phyloP scores from a whole-genome alignment of 2,113 vertebrate species.

The Emydura subglobosa region DNA sequence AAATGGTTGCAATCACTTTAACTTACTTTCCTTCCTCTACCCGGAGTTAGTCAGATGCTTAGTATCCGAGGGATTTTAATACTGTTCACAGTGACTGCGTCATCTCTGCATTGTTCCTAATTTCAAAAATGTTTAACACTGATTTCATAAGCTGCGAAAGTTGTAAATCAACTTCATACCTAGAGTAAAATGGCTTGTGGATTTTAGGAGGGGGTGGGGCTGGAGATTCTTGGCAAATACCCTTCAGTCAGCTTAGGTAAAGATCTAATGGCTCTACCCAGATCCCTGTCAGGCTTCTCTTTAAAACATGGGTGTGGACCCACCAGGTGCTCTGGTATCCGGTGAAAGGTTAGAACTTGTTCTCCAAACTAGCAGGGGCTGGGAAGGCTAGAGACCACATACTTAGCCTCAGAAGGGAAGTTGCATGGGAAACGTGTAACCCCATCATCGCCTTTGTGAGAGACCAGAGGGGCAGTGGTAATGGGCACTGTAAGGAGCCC shows the following conservation, averaged over 20 bases:
- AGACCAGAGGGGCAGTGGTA: neutral
- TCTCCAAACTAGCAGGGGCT: neutral
- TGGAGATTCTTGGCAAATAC: neutral
- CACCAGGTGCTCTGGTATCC: neutral
- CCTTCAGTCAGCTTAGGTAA: neutral
- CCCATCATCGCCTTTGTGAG: neutral
- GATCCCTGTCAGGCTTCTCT: neutral
- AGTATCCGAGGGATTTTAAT: neutral
- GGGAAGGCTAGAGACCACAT: neutral
- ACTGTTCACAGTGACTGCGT: fast-evolving
- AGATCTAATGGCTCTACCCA: neutral
- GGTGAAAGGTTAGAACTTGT: fast-evolving
- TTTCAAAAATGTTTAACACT: conserved; percentile 9
- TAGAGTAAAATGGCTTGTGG: neutral
- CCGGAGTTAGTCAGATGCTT: neutral
- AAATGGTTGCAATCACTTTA: neutral
- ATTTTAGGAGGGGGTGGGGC: fast-evolving
- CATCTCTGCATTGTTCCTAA: neutral
- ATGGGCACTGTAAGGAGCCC: neutral
- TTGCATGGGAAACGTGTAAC: neutral
- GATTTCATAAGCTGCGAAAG: neutral
- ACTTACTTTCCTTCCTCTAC: fast-evolving
- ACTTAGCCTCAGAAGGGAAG: neutral
- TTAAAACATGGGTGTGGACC: neutral
- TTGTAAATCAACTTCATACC: neutral